Evolutionary conservation across 2,113 vertebrate genomes (phyloP).

Genomic region (Apteryx mantelli): DNA sequence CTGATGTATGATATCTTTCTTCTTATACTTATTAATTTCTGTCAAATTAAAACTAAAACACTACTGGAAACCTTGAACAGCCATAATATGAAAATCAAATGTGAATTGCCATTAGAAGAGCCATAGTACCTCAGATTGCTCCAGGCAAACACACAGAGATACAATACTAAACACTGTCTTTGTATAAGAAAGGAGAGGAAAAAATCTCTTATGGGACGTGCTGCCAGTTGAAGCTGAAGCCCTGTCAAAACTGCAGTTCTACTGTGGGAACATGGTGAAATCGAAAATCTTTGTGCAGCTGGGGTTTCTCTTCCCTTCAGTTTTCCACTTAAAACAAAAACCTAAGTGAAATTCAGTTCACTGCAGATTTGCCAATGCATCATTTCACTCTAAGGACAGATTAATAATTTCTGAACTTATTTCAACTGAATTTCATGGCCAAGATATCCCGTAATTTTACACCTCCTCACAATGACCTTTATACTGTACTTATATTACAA

Average conservation of each 20-base stretch:
- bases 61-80: constrained; percentile 52
- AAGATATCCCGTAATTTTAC: constrained; percentile 70
- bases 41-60: constrained; percentile 75
- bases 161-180: constrained; percentile 68
- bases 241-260: constrained; percentile 73
- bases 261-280: constrained; percentile 68
- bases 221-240: constrained; percentile 72
- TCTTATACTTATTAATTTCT: constrained; percentile 77
- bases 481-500: constrained; percentile 66
- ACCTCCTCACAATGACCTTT: constrained; percentile 70
- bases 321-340: constrained; percentile 68
- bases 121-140: constrained; percentile 52
- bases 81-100: constrained; percentile 69
- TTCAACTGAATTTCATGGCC: constrained; percentile 69
- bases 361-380: constrained; percentile 63
- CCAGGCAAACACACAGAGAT: constrained; percentile 70
- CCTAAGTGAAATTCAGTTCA: constrained; percentile 59
- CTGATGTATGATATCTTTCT: constrained; percentile 65
- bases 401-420: constrained; percentile 73
- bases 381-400: constrained; percentile 64
- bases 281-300: constrained; percentile 62
- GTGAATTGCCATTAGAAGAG: constrained; percentile 60
- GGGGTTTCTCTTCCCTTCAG: constrained; percentile 38
- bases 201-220: constrained; percentile 66
- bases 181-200: constrained; percentile 65